Base-by-base conservation (phyloP, 2,888 invertebrate genomes). In the Tortrix viridana region DNA sequence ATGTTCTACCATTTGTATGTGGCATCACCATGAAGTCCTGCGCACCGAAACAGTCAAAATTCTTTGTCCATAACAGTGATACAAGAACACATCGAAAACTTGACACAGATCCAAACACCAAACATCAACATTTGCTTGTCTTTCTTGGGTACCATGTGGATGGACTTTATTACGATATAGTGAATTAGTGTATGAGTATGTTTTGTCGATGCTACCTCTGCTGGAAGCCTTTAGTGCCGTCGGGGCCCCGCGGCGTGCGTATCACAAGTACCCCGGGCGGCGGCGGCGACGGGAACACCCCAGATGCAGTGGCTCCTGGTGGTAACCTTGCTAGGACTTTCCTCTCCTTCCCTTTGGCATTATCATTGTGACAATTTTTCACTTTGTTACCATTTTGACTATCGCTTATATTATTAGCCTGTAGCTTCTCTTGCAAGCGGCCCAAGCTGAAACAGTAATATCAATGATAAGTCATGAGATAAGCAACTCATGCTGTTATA, bases 201-300 rank as follows among this genome's bases (percentile, higher is more conserved):
- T 43, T 47, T 55, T 52, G 66, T 67, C 71, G 73, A 76, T 89
- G 91, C 91, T 92, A 92, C 89, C 91, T 90, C 63, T 79, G 75
- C 67, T 81, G 74, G 70, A 92, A 92, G 23, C 91, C 91, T 79
- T 89, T 92, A 53, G 96, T 95, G 67, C 96, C 96, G 75, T 97
- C 96, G 1, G 97, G 97, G 41, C 96, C 96, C 72, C 93, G 93
- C 0, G 97, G 97, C 79, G 95, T 92, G 73, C 97, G 92, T 75
- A 97, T 93, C 60, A 97, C 93, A 14, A 90, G 85, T 1, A 92
- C 91, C 12, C 92, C 91, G 5, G 89, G 85, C 0, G 89, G 92
- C 1, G 89, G 86, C 0, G 92, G 92, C 5, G 88, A 91, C 1
- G 88, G 89, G 71, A 86, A 89, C 32, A 89, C 75, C 9, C 85